Percentiles rank a stretch among this genome's conserved stretches.
phyloP scores from a whole-genome alignment of 2,113 vertebrate genomes.

The Ailuropoda melanoleuca region DNA sequence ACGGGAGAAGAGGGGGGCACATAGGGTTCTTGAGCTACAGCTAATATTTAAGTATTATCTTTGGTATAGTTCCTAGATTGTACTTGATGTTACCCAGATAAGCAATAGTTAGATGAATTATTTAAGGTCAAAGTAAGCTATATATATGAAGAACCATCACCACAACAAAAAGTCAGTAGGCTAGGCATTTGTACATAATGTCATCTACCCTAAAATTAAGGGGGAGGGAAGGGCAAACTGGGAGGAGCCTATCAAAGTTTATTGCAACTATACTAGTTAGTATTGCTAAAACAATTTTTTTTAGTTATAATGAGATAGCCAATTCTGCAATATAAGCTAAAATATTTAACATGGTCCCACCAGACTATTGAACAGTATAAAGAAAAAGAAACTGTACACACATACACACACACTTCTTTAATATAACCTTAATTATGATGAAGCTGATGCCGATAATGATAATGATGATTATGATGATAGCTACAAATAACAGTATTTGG shows the following conservation, averaged over 20 bases:
- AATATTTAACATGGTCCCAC: background rate
- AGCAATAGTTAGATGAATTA: background rate
- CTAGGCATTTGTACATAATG: background rate
- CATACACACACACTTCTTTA: background rate
- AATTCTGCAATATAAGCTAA: background rate
- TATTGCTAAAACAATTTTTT: background rate
- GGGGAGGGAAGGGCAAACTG: background rate
- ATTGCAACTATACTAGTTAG: background rate
- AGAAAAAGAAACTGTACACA: background rate
- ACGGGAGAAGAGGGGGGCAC: background rate
- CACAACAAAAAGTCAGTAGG: background rate
- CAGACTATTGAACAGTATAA: background rate
- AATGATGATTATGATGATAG: background rate
- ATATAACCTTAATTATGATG: background rate
- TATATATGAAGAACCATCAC: background rate
- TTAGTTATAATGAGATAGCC: background rate
- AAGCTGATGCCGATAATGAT: background rate
- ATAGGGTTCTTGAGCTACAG: background rate
- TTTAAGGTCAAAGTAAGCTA: background rate
- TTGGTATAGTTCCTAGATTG: background rate
- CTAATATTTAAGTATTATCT: background rate
- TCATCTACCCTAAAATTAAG: background rate
- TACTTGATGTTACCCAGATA: background rate
- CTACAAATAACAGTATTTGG: background rate
- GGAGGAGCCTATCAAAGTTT: background rate